Percentiles rank a stretch among this genome's conserved stretches.
Evolutionary conservation across 2,888 invertebrate genomes (phyloP).

Genomic region (Troides helena): DNA sequence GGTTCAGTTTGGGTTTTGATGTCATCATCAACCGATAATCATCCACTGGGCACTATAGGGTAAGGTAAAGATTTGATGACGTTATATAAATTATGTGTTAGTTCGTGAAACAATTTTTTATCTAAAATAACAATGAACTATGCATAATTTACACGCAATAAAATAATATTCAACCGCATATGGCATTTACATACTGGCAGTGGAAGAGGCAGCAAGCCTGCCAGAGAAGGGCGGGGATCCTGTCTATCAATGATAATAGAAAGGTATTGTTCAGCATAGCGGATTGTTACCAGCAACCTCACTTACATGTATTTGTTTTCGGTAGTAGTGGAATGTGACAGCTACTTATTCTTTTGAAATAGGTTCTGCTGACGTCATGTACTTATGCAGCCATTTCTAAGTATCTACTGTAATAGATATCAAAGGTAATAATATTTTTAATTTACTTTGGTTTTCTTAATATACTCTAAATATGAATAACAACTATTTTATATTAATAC

Average conservation of each 20-base stretch:
- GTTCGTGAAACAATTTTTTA: neutral
- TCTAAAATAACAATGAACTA: neutral
- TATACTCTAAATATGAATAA: too few relatives aligned
- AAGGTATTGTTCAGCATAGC: constrained; percentile 57
- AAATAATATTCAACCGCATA: constrained; percentile 8
- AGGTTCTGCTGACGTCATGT: neutral
- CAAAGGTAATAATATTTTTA: too few relatives aligned
- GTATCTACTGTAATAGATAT: too few relatives aligned
- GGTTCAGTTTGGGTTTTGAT: too few relatives aligned
- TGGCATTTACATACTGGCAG: constrained; percentile 42
- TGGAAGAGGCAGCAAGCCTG: constrained; percentile 39
- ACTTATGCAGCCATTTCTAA: too few relatives aligned
- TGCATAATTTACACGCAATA: constrained; percentile 6
- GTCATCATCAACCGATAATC: too few relatives aligned
- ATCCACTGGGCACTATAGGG: too few relatives aligned
- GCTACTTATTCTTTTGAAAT: constrained; percentile 35
- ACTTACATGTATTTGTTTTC: constrained; percentile 59
- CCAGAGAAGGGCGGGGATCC: constrained; percentile 49
- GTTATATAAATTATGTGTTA: too few relatives aligned
- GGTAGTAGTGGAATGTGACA: constrained; percentile 49
- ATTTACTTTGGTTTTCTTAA: too few relatives aligned
- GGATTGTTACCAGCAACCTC: constrained; percentile 53
- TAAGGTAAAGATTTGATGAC: too few relatives aligned
- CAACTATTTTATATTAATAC: too few relatives aligned
- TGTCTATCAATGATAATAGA: constrained; percentile 56